phyloP scores from a whole-genome alignment of 2,888 invertebrate species.

The Norana najaformis region DNA sequence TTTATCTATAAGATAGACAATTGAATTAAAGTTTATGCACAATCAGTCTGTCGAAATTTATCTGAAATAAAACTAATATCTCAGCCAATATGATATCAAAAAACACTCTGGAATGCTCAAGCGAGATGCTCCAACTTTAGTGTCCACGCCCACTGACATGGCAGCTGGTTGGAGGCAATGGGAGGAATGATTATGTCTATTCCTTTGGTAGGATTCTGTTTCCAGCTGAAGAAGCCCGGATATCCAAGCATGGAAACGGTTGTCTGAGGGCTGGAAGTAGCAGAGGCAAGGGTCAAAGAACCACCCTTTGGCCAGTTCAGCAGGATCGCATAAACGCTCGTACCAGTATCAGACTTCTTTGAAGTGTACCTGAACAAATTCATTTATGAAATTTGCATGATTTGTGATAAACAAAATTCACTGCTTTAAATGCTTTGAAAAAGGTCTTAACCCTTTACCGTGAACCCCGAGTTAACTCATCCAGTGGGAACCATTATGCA shows the following conservation, averaged over 20 bases:
- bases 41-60: neutral
- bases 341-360: constrained; percentile 40
- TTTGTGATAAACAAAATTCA: neutral
- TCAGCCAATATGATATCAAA: neutral
- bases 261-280: constrained; percentile 56
- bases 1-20: neutral
- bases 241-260: constrained; percentile 67
- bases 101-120: neutral
- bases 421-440: neutral
- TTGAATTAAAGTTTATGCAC: neutral
- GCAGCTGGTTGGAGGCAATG: constrained; percentile 42
- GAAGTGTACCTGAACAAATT: constrained; percentile 42
- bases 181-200: constrained; percentile 52
- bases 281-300: constrained; percentile 66
- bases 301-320: constrained; percentile 73
- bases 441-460: too few species aligned
- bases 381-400: neutral
- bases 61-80: neutral
- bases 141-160: constrained; percentile 44
- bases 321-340: constrained; percentile 71
- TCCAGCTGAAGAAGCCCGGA: constrained; percentile 42
- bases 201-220: constrained; percentile 42
- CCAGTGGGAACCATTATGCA: too few species aligned
- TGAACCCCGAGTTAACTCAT: too few species aligned
- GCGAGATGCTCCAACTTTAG: constrained; percentile 39